These are phyloP conservation scores for Myioborus miniatus DNA, from an alignment of 2,797 vertebrate genomes.

Conservation along the genomic window DNA sequence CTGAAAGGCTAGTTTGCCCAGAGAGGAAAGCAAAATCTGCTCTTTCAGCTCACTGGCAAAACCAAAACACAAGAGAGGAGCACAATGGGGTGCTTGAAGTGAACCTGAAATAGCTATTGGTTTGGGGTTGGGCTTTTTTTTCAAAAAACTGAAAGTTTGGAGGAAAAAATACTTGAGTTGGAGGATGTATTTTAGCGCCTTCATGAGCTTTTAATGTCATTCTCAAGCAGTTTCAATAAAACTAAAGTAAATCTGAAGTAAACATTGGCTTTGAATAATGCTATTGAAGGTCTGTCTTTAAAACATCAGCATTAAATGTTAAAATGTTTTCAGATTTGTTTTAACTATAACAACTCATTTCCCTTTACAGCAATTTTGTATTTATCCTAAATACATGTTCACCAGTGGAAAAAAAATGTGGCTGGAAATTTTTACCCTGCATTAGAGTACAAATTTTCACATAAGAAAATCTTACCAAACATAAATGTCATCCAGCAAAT, in stretches of 20 bases:
- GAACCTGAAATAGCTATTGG: neutral
- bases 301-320: conserved; percentile 10
- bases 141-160: neutral
- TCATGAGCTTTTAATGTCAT: neutral
- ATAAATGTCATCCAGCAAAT: neutral
- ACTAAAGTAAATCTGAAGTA: conserved; percentile 18
- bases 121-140: neutral
- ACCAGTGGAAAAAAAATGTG: neutral
- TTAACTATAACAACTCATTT: neutral
- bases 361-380: conserved; percentile 1
- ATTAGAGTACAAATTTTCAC: conserved; percentile 9
- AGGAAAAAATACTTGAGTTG: neutral
- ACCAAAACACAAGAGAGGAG: neutral
- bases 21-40: neutral
- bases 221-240: conserved; percentile 8
- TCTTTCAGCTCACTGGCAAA: neutral
- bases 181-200: neutral
- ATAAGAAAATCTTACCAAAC: neutral
- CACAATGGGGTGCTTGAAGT: neutral
- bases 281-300: neutral
- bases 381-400: conserved; percentile 20
- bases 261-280: neutral
- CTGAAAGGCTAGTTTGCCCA: neutral
- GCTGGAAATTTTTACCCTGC: conserved; percentile 13
- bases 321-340: neutral